Evolutionary conservation across 2,113 vertebrate genomes (phyloP), one percentile per base, ranked within the genome.

Genomic region (Cyphomyrus plagiostoma): DNA sequence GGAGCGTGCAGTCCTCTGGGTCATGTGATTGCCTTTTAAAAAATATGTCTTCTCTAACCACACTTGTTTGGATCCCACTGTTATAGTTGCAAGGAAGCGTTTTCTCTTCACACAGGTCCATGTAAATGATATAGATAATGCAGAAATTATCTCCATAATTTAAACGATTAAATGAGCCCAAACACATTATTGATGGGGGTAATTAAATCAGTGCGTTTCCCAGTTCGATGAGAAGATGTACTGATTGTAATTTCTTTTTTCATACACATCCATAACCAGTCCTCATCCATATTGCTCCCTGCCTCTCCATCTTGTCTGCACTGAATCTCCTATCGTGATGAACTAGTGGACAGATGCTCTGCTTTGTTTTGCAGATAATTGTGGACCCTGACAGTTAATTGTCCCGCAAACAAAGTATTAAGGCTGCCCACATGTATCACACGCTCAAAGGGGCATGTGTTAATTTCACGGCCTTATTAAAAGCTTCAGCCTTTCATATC

Each of bases 401-500:
- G 52, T 45, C 49, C 52, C 26, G 91, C 88, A 92, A 93, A 94
- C 86, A 92, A 93, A 94, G 92, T 89, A 93, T 86, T 66, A 93
- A 93, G 91, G 92, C 88, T 80, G 91, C 89, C 90, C 91, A 86
- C 91, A 92, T 91, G 91, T 93, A 92, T 93, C 91, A 91, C 92
- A 89, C 30, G 93, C 94, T 94, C 92, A 92, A 89, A 90, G 39
- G 93, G 92, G 90, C 90, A 91, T 62, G 90, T 77, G 91, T 92
- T 92, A 91, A 84, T 92, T 94, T 94, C 93, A 93, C 89, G 91
- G 91, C 90, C 93, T 94, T 94, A 95, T 95, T 94, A 94, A 94
- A 94, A 94, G 92, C 91, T 50, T 92, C 94, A 93, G 92, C 92
- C 62, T 94, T 94, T 93, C 91, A 92, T 94, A 93, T 92, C 92